Conservation (phyloP, 2,888 invertebrate species). For the Pemphredon lugubris region DNA sequence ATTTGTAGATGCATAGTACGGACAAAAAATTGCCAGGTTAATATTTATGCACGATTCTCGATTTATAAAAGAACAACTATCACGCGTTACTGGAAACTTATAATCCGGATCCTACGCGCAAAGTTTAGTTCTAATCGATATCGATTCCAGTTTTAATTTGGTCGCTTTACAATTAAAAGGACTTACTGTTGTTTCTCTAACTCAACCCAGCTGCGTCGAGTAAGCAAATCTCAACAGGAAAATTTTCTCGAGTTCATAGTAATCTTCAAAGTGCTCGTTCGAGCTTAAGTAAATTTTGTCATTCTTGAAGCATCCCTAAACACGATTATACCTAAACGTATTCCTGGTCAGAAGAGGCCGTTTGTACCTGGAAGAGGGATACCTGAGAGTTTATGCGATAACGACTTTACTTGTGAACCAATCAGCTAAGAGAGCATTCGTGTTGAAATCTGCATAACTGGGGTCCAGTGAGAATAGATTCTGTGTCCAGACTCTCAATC, state of each 20-base stretch:
- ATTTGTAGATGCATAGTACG: too few species aligned
- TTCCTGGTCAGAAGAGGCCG: slow-evolving; percentile 2
- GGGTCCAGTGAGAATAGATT: slow-evolving; percentile 52
- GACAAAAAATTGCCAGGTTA: too few species aligned
- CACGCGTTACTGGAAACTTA: too few species aligned
- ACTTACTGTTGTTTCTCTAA: too few species aligned
- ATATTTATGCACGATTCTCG: too few species aligned
- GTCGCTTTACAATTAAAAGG: too few species aligned
- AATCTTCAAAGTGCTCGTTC: slow-evolving; percentile 20
- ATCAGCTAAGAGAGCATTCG: slow-evolving; percentile 64
- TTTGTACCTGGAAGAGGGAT: slow-evolving; percentile 11
- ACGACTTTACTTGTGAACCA: slow-evolving; percentile 47
- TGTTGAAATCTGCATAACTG: slow-evolving; percentile 65
- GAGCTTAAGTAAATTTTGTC: slow-evolving; percentile 7
- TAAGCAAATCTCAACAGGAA: background rate
- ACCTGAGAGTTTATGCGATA: slow-evolving; percentile 38
- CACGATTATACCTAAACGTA: slow-evolving; percentile 13
- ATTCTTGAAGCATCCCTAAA: slow-evolving; percentile 5
- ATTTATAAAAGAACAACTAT: too few species aligned
- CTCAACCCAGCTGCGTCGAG: too few species aligned
- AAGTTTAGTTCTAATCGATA: too few species aligned
- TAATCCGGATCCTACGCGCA: background rate
- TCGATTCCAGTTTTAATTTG: too few species aligned
- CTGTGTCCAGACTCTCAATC: slow-evolving; percentile 39
- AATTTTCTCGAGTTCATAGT: slow-evolving; percentile 6